A percentile compares a stretch with the other conserved stretches of the same genome.
Evolutionary conservation across 92 coral and sea anemone genomes (phyloP).

Genomic region (Plumapathes pennacea): DNA sequence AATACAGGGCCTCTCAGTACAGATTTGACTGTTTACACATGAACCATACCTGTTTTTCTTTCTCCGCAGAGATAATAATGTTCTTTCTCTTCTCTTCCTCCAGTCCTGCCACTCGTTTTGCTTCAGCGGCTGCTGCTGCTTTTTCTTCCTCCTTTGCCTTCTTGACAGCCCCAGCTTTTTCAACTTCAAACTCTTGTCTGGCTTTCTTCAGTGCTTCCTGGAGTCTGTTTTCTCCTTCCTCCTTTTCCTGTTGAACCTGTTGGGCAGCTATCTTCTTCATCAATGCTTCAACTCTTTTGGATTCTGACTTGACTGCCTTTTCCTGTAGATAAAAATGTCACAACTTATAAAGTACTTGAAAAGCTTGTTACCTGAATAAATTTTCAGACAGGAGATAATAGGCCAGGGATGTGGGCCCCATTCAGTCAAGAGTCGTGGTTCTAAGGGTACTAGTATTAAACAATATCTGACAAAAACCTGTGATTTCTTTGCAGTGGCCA

Average conservation of each 20-base stretch:
- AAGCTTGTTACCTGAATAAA: not conserved
- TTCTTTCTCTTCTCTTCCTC: slow-evolving; percentile 82
- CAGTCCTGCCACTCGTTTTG: slow-evolving; percentile 54
- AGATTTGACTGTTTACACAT: not conserved
- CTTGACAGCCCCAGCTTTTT: slow-evolving; percentile 56
- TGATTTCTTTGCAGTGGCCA: slow-evolving; percentile 83
- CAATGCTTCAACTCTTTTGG: slow-evolving; percentile 90
- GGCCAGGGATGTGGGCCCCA: too few species aligned
- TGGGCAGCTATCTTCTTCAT: slow-evolving; percentile 93
- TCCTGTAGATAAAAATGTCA: slow-evolving; percentile 48
- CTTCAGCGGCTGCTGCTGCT: slow-evolving; percentile 48
- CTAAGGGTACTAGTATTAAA: too few species aligned
- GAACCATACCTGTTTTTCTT: slow-evolving; percentile 77
- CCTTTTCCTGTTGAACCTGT: slow-evolving; percentile 89
- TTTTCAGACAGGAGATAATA: too few species aligned
- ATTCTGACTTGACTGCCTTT: slow-evolving; percentile 94
- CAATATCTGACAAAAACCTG: too few species aligned
- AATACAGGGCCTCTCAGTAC: too few species aligned
- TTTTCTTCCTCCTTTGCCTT: slow-evolving; percentile 61
- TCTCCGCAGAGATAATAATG: slow-evolving; percentile 80
- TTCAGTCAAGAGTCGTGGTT: too few species aligned
- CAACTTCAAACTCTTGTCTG: slow-evolving; percentile 70
- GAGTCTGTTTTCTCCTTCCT: slow-evolving; percentile 74
- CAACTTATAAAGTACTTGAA: not conserved
- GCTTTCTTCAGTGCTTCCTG: slow-evolving; percentile 72